Base-by-base conservation (phyloP, 2,888 invertebrate genomes). In the Metalampra italica region DNA sequence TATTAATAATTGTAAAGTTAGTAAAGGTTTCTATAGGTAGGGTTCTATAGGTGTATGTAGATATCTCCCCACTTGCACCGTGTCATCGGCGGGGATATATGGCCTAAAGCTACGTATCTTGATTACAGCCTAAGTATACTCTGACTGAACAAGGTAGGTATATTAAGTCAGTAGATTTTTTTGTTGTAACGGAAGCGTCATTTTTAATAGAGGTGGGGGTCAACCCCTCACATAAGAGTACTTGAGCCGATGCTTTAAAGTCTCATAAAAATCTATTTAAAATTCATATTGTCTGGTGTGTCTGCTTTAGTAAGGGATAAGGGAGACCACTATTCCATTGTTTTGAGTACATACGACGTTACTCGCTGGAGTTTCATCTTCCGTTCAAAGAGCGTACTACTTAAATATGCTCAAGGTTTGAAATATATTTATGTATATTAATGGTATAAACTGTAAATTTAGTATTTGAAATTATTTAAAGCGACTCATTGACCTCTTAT, bases 191-290 rank as follows among this genome's bases (percentile, higher is more conserved):
- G 78, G 82, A 81, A 82, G 75, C 78, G 68, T 64, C 70, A 64
- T 62, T 69, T 71, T 69, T 62, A 75, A 77, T 78, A 70, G 71
- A 66, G 60, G 55, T 68, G 71, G 71, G 68, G 66, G 68, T 64
- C 37, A 62, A 66, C 75, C 75, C 80, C 78, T 77, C 80, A 75
- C 82, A 83, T 78, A 78, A 5, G 22, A 22, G 22, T 82, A 81
- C 81, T 82, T 71, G 70, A 81, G 71, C 69, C 67, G 62, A 71
- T 67, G 60, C 71, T 78, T 77, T 82, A 76, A 75, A 75, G 77
- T 82, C 82, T 82, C 80, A 78, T 82, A 85, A 85, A 85, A 84
- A 85, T 83, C 80, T 82, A 85, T 85, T 87, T 85, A 87, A 86
- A 86, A 85, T 82, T 81, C 79, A 79, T 77, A 74, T 80, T 78